Percentiles rank a stretch among this genome's conserved stretches.
Evolutionary conservation across 2,113 vertebrate genomes (phyloP).

Genomic region (Gobio gobio): DNA sequence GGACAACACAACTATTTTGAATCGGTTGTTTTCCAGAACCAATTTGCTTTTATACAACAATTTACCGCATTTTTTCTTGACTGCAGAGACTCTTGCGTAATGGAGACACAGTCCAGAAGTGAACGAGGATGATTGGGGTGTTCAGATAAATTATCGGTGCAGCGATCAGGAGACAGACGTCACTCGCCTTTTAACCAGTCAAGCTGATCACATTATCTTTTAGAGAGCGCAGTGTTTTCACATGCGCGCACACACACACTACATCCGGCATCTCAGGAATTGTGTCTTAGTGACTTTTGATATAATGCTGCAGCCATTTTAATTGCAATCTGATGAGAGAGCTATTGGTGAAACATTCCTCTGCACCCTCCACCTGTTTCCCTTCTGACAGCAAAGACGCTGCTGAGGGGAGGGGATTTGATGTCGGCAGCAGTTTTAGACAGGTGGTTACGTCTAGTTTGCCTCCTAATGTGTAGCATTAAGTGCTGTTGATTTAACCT

Average conservation of each 20-base stretch:
- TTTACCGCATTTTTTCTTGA: not conserved
- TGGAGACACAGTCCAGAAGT: not conserved
- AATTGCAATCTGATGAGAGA: slow-evolving; percentile 69
- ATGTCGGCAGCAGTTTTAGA: slow-evolving; percentile 11
- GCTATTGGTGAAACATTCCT: slow-evolving; percentile 54
- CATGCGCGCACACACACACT: slow-evolving; percentile 12
- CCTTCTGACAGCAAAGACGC: slow-evolving; percentile 45
- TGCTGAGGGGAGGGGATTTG: slow-evolving; percentile 20
- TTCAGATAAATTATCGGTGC: not conserved
- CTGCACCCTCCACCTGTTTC: slow-evolving; percentile 62
- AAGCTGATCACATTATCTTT: not conserved
- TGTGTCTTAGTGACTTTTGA: slow-evolving; percentile 69
- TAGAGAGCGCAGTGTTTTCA: slow-evolving; percentile 35
- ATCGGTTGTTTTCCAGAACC: slow-evolving; percentile 6
- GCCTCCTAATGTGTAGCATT: slow-evolving; percentile 2
- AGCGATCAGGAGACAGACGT: not conserved
- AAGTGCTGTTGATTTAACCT: slow-evolving; percentile 27
- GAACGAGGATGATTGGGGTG: not conserved
- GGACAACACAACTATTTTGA: not conserved
- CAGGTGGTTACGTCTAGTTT: slow-evolving; percentile 27
- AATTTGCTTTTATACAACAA: not conserved
- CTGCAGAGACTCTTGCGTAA: not conserved
- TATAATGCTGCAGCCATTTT: slow-evolving; percentile 63
- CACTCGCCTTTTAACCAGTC: slow-evolving; percentile 10
- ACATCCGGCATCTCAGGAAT: slow-evolving; percentile 62